phyloP scores from a whole-genome alignment of 2,888 invertebrate genomes.

The Cheilosia vulpina region DNA sequence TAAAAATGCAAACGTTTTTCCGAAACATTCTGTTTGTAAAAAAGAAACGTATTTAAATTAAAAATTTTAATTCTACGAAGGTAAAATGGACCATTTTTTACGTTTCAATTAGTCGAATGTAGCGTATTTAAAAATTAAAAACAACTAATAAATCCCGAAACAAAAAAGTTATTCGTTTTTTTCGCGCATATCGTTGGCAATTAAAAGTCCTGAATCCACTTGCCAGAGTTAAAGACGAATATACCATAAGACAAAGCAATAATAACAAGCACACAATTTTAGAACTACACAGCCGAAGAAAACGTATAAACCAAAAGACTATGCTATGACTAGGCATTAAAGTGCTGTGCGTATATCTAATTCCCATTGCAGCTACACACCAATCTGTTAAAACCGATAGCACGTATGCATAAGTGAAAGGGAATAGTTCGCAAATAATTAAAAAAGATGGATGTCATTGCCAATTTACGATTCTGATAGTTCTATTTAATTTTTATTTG shows the following conservation, averaged over 20 bases:
- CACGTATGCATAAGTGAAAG: neutral
- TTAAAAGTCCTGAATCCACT: too few relatives aligned
- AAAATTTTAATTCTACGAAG: too few relatives aligned
- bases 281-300: neutral
- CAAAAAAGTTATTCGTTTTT: too few relatives aligned
- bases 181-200: too few relatives aligned
- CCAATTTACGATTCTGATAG: slow-evolving; percentile 29
- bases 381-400: slow-evolving; percentile 6
- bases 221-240: too few relatives aligned
- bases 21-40: too few relatives aligned
- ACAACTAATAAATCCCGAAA: too few relatives aligned
- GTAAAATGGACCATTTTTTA: too few relatives aligned
- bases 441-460: slow-evolving; percentile 12
- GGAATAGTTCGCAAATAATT: slow-evolving; percentile 20
- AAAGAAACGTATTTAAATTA: too few relatives aligned
- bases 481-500: slow-evolving; percentile 35
- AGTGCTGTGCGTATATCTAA: slow-evolving; percentile 12
- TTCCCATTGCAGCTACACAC: slow-evolving; percentile 5
- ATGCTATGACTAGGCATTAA: slow-evolving; percentile 1
- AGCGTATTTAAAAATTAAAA: too few relatives aligned
- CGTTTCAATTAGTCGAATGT: too few relatives aligned
- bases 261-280: slow-evolving; percentile 11
- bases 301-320: slow-evolving; percentile 8
- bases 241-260: neutral
- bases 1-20: too few relatives aligned